Conservation (phyloP, 2,113 vertebrate species). For the Gopherus evgoodei region DNA sequence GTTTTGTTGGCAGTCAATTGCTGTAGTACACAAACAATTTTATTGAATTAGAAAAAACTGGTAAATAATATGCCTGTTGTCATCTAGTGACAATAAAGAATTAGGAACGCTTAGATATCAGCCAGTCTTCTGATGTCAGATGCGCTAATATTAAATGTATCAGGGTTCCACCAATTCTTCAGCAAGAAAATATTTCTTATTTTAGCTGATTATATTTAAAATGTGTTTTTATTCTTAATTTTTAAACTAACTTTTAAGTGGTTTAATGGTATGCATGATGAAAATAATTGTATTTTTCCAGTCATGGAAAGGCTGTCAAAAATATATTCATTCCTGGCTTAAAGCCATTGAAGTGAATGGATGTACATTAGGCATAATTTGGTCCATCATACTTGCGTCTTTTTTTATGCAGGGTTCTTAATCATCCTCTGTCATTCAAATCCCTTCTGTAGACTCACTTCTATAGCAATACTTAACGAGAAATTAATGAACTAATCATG, state of each 20-base stretch:
- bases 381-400: background rate
- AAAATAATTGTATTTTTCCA: background rate
- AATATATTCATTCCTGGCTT: background rate
- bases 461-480: background rate
- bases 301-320: background rate
- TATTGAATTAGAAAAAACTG: background rate
- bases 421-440: background rate
- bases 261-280: background rate
- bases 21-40: background rate
- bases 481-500: background rate
- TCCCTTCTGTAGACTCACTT: background rate
- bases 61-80: background rate
- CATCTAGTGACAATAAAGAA: background rate
- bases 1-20: background rate
- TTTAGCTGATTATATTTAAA: background rate
- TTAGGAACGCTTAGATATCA: background rate
- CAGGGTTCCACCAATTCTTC: background rate
- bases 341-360: background rate
- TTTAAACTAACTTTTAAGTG: background rate
- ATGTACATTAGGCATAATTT: background rate
- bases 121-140: background rate
- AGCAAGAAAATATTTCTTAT: background rate
- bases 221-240: background rate
- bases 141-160: background rate
- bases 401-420: background rate